These are phyloP conservation scores for Nematostella vectensis DNA, from an alignment of 92 coral and sea anemone species.

Conservation along the genomic window DNA sequence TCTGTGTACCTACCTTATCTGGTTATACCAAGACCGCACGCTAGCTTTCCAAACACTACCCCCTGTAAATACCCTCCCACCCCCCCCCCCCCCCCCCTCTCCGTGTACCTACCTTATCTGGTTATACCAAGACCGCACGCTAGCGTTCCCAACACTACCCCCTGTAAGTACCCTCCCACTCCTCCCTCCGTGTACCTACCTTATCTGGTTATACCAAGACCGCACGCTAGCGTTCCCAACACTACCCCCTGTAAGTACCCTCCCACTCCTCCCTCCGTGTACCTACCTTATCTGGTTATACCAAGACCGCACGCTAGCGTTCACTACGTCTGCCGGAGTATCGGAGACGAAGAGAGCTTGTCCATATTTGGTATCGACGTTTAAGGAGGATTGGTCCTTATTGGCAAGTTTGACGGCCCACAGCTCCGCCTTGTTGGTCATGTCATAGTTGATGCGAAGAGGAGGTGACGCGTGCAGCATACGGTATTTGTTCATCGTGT, in stretches of 20 bases:
- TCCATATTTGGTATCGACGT: constrained; percentile 68
- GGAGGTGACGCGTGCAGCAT: constrained; percentile 78
- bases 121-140: no score
- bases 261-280: not conserved
- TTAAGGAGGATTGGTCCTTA: constrained; percentile 54
- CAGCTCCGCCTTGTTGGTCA: constrained; percentile 58
- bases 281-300: constrained; percentile 66
- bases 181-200: constrained; percentile 21
- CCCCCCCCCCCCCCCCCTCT: no score
- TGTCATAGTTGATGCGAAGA: constrained; percentile 52
- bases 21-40: no score
- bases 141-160: no score
- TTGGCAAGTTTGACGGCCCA: constrained; percentile 80
- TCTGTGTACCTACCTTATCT: no score
- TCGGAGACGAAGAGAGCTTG: constrained; percentile 66
- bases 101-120: no score
- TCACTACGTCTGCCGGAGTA: constrained; percentile 23
- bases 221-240: constrained; percentile 43
- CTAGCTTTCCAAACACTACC: no score
- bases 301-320: constrained; percentile 66
- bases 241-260: not conserved
- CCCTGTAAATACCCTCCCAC: no score
- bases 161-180: no score
- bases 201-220: constrained; percentile 83
- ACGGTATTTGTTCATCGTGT: constrained; percentile 68